phyloP scores from a whole-genome alignment of 92 coral and sea anemone genomes.

The Montipora capitata region DNA sequence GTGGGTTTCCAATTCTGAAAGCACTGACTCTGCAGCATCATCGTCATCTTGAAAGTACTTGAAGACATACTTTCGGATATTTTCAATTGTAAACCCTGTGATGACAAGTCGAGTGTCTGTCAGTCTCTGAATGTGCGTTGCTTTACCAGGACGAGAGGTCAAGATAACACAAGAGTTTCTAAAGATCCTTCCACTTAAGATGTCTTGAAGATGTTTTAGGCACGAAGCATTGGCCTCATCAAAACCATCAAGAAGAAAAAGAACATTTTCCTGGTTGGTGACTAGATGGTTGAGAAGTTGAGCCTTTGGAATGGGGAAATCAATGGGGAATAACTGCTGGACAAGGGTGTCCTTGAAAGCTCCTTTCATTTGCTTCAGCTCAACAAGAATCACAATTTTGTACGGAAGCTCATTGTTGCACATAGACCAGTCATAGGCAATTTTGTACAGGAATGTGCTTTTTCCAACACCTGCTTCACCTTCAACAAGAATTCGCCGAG shows the following conservation, averaged over 20 bases:
- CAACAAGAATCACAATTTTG: slow-evolving; percentile 76
- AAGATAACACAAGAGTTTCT: slow-evolving; percentile 80
- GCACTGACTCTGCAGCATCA: slow-evolving; percentile 70
- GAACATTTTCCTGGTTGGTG: slow-evolving; percentile 66
- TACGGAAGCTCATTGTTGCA: slow-evolving; percentile 46
- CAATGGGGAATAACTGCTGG: slow-evolving; percentile 84
- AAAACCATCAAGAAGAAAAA: slow-evolving; percentile 87
- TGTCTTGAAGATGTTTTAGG: slow-evolving; percentile 80
- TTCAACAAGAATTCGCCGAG: slow-evolving; percentile 78
- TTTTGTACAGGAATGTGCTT: slow-evolving; percentile 81
- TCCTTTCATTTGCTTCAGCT: slow-evolving; percentile 79
- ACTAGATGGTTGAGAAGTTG: slow-evolving; percentile 69
- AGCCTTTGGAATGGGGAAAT: slow-evolving; percentile 65
- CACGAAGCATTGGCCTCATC: slow-evolving; percentile 74
- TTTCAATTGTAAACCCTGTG: slow-evolving; percentile 81
- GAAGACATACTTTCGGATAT: slow-evolving; percentile 73
- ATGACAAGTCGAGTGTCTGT: slow-evolving; percentile 76
- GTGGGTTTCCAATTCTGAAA: slow-evolving; percentile 75
- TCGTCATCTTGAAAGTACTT: slow-evolving; percentile 85
- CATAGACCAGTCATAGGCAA: slow-evolving; percentile 86
- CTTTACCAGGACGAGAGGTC: slow-evolving; percentile 80
- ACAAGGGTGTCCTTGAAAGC: slow-evolving; percentile 77
- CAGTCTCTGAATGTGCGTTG: slow-evolving; percentile 75
- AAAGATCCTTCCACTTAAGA: slow-evolving; percentile 74
- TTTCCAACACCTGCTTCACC: slow-evolving; percentile 90